Base-by-base conservation (phyloP, 64 coral and sea anemone species). In the Stylophora pistillata region DNA sequence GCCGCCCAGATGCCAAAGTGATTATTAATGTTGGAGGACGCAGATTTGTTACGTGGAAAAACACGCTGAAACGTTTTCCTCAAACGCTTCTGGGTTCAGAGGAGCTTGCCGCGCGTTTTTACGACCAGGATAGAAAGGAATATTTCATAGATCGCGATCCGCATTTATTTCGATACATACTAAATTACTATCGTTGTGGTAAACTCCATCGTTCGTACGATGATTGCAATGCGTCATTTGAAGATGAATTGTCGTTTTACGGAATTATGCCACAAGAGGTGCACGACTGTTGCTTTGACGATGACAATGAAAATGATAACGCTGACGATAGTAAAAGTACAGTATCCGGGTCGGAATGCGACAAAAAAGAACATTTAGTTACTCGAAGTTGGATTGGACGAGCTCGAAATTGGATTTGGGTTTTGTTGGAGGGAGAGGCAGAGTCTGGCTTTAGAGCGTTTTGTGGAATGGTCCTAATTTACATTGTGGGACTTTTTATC, bases 61-160 rank as follows among this genome's bases (percentile, higher is more conserved):
- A 95, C 23, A 97, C 95, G 18, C 72, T 97, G 29, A 85, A 78
- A 32, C 87, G 95, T 27, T 93, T 93, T 88, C 95, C 95, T 71
- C 62, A 90, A 28, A 96, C 95, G 13, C 86, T 96, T 30, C 87
- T 96, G 11, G 95, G 95, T 2, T 74, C 92, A 26, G 95, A 96
- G 10, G 34, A 93, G 64, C 70, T 96, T 5, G 92, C 88, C 0
- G 86, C 95, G 16, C 78, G 78, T 20, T 96, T 93, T 93, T 96
- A 96, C 26, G 95, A 96, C 82, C 59, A 93, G 82, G 78, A 73
- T 83, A 96, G 78, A 72, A 92, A 92, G 52, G 95, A 96, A 60
- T 93, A 91, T 58, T 96, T 96, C 20, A 96, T 96, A 69, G 95
- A 96, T 69, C 87, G 95, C 10, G 95, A 96, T 70, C 95, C 95